Base-by-base conservation (phyloP, 2,113 vertebrate genomes). In the Casuarius casuarius region DNA sequence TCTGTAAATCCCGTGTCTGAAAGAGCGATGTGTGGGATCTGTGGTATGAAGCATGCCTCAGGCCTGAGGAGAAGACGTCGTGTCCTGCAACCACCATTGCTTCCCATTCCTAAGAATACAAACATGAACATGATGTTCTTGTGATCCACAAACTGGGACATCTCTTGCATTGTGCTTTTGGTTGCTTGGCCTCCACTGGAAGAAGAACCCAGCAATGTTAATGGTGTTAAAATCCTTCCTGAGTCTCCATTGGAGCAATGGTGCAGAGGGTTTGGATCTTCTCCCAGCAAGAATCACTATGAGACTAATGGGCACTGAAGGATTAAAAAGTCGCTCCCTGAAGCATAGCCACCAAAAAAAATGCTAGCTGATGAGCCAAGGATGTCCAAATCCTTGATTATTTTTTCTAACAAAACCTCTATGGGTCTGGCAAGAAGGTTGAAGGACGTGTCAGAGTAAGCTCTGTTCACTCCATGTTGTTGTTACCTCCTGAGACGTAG, bases 71-170 rank as follows among this genome's bases (percentile, higher is more conserved):
- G 93, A 92, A 91, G 82, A 87, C 0, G 0, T 38, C 72, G 67
- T 74, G 46, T 88, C 71, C 90, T 91, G 84, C 91, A 95, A 61
- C 82, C 91, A 38, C 78, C 85, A 81, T 95, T 94, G 94, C 87
- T 91, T 94, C 84, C 86, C 61, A 26, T 67, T 82, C 0, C 0
- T 46, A 89, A 48, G 67, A 88, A 38, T 2, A 44, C 6, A 21
- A 75, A 78, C 87, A 86, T 2, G 65, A 74, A 35, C 28, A 12
- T 3, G 3, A 6, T 83, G 87, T 22, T 80, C 59, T 44, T 23
- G 68, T 21, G 49, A 59, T 12, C 91, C 85, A 65, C 94, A 88
- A 88, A 72, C 54, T 0, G 1, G 48, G 38, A 78, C 51, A 33
- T 31, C 71, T 76, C 42, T 75, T 63, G 48, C 68, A 12, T 29